These are phyloP conservation scores for Acrobasis repandana DNA, from an alignment of 2,888 invertebrate genomes.

Conservation along the genomic window DNA sequence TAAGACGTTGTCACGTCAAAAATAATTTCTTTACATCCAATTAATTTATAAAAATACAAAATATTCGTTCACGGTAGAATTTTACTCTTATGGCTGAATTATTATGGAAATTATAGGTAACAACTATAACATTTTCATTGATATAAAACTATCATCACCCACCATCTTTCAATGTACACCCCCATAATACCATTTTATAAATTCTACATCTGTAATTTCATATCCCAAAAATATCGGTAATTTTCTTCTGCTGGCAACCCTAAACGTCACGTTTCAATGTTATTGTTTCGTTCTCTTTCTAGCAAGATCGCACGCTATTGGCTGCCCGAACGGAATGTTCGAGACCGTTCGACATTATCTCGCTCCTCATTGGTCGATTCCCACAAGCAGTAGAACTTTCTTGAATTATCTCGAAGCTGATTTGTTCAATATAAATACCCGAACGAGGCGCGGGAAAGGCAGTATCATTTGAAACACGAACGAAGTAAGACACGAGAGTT, in stretches of 20 bases:
- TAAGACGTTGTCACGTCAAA: too few relatives aligned
- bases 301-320: slow-evolving; percentile 43
- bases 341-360: slow-evolving; percentile 45
- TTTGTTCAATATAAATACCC: slow-evolving; percentile 58
- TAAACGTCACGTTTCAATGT: slow-evolving; percentile 26
- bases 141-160: too few relatives aligned
- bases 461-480: slow-evolving; percentile 64
- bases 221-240: slow-evolving; percentile 17
- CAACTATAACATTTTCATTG: too few relatives aligned
- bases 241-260: slow-evolving; percentile 21
- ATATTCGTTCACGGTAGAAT: too few relatives aligned
- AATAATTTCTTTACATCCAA: too few relatives aligned
- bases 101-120: too few relatives aligned
- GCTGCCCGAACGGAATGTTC: slow-evolving; percentile 38
- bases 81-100: too few relatives aligned
- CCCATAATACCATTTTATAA: too few relatives aligned
- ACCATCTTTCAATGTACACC: too few relatives aligned
- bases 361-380: slow-evolving; percentile 50
- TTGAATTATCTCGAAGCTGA: slow-evolving; percentile 45
- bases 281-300: slow-evolving; percentile 33
- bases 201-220: not conserved
- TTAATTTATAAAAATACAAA: too few relatives aligned
- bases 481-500: slow-evolving; percentile 46
- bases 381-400: slow-evolving; percentile 41
- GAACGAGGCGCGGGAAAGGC: slow-evolving; percentile 52